Evolutionary conservation across 2,113 vertebrate genomes (phyloP), one percentile per base, ranked within the genome.

Genomic region (Archocentrus centrarchus): DNA sequence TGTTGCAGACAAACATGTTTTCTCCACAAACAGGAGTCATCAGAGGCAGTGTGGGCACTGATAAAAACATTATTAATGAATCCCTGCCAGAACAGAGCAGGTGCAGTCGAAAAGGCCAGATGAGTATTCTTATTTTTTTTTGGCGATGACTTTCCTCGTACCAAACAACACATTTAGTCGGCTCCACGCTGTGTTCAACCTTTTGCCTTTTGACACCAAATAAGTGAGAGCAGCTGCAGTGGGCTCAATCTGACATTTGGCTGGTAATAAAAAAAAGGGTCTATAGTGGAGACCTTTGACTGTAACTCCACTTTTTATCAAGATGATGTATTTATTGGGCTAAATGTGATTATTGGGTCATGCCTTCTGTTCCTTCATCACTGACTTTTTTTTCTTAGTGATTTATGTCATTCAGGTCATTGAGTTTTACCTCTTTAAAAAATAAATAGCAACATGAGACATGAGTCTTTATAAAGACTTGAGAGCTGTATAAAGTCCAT

Each of bases 131-230:
- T 68, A 27, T 47, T 27, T 82, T 4, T 76, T 77, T 88, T 61
- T 81, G 64, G 59, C 18, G 2, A 85, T 84, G 83, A 88, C 81
- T 83, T 50, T 37, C n/a, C 79, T 75, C 13, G 32, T 6, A 62
- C 41, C 41, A 84, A 89, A 88, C 87, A 88, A 86, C 87, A 70
- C 73, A 76, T 83, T 80, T 57, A 78, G 27, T 2, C 39, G 55
- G 27, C 82, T 86, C 57, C 87, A 80, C 6, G 50, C 89, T 88
- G 77, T 47, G 77, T 47, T 86, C 84, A 85, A 84, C 89, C 91
- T 88, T 90, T 92, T 81, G 63, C 73, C 77, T 81, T 85, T 84
- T 83, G 86, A 88, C 84, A 83, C 82, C 59, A n/a, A 78, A 85
- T 80, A 85, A 90, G 76, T 66, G 81, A 58, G 59, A 89, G 47